Evolutionary conservation across 2,888 invertebrate species (phyloP).

Genomic region (Graphium colonna): DNA sequence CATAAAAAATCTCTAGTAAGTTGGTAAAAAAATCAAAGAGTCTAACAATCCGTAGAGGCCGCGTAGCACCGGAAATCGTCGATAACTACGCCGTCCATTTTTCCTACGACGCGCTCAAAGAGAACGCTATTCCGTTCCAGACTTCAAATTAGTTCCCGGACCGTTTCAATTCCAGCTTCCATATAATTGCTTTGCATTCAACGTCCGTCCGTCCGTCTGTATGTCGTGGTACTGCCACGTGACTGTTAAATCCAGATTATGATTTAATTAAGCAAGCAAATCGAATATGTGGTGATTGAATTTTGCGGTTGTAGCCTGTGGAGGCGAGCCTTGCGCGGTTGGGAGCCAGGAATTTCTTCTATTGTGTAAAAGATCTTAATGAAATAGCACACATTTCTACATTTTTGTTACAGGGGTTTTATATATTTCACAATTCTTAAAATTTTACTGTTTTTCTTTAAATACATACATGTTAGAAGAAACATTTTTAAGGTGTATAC

Average conservation of each 20-base stretch:
- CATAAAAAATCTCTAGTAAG: not conserved
- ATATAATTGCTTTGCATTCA: slow-evolving; percentile 17
- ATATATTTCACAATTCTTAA: no score
- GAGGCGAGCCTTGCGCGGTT: no score
- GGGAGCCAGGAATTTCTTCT: no score
- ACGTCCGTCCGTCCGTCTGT: slow-evolving; percentile 1
- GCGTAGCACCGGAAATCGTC: not conserved
- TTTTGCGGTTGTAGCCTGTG: no score
- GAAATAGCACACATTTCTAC: no score
- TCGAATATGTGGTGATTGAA: not conserved
- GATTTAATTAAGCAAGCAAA: not conserved
- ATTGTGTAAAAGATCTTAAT: no score
- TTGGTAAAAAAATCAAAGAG: not conserved
- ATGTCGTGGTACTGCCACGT: not conserved
- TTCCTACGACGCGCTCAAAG: slow-evolving; percentile 7
- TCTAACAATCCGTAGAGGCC: not conserved
- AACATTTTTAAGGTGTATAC: no score
- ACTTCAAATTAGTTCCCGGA: slow-evolving; percentile 20
- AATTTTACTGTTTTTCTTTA: no score
- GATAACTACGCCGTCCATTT: not conserved
- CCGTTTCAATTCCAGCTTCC: slow-evolving; percentile 10
- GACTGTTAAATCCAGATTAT: not conserved
- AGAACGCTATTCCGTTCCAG: slow-evolving; percentile 14
- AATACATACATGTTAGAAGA: no score
- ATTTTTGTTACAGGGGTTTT: no score